These are phyloP conservation scores for Gasterosteus aculeatus DNA, from an alignment of 2,113 vertebrate species.

Conservation along the genomic window DNA sequence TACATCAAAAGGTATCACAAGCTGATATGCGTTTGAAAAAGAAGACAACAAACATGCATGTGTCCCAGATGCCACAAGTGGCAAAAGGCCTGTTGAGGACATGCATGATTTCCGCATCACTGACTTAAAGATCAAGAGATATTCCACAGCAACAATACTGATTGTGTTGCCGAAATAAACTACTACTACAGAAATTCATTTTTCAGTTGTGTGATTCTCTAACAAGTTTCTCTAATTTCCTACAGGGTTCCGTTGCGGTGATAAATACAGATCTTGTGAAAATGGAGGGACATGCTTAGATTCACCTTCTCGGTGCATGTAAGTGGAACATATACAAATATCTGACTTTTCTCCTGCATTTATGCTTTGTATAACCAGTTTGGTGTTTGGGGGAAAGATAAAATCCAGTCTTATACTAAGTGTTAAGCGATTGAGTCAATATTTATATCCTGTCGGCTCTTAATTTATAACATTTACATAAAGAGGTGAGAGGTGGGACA, in stretches of 20 bases:
- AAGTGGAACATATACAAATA: slow-evolving; percentile 65
- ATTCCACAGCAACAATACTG: neutral
- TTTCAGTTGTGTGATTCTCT: slow-evolving; percentile 31
- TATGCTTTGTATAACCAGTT: neutral
- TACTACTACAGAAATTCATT: neutral
- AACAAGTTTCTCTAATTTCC: slow-evolving; percentile 57
- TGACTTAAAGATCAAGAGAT: neutral
- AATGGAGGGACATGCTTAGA: slow-evolving; percentile 84
- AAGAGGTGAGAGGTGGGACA: slow-evolving; percentile 24
- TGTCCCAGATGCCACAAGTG: slow-evolving; percentile 59
- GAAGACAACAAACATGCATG: slow-evolving; percentile 45
- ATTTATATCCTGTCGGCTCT: slow-evolving; percentile 10
- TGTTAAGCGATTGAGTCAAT: neutral
- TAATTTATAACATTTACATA: neutral
- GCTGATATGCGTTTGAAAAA: slow-evolving; percentile 37
- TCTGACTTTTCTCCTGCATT: slow-evolving; percentile 3
- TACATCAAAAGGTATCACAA: slow-evolving; percentile 27
- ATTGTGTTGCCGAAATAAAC: neutral
- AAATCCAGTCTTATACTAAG: neutral
- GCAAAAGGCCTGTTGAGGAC: slow-evolving; percentile 6
- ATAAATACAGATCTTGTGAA: slow-evolving; percentile 81
- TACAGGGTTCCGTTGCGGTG: slow-evolving; percentile 80
- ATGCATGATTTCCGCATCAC: slow-evolving; percentile 3
- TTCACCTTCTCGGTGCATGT: slow-evolving; percentile 80
- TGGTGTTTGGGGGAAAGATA: neutral